phyloP scores from a whole-genome alignment of 2,888 invertebrate species.

The Cataglyphis livida region DNA sequence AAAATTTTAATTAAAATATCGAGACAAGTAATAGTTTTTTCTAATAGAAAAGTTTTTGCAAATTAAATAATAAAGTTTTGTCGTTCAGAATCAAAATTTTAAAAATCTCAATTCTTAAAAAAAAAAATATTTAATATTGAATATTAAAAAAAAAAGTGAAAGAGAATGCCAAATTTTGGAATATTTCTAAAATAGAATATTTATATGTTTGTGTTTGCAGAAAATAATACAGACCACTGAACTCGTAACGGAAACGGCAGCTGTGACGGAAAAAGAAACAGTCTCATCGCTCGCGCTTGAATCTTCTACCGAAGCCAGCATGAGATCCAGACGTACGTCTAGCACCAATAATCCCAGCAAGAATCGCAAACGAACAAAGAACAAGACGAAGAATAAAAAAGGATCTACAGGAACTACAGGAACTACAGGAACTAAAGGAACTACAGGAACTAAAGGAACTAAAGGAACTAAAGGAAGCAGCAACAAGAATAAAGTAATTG shows the following conservation, averaged over 20 bases:
- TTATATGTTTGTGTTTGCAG: conserved; percentile 30
- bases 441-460: conserved; percentile 59
- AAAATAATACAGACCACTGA: conserved; percentile 51
- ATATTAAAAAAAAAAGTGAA: neutral
- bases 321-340: conserved; percentile 58
- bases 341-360: conserved; percentile 85
- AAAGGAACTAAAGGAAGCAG: conserved; percentile 73
- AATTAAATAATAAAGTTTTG: neutral
- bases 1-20: neutral
- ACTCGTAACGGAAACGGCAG: conserved; percentile 44
- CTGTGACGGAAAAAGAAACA: conserved; percentile 47
- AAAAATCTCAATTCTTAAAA: neutral
- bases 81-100: neutral
- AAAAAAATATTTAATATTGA: neutral
- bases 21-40: neutral
- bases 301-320: conserved; percentile 23
- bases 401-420: no score
- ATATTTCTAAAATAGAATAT: neutral
- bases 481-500: conserved; percentile 84
- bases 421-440: no score
- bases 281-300: conserved; percentile 43
- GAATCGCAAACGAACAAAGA: conserved; percentile 76
- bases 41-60: neutral
- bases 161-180: neutral
- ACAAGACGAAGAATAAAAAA: conserved; percentile 65